Conservation (phyloP, 2,797 vertebrate genomes). For the Sciurus carolinensis region DNA sequence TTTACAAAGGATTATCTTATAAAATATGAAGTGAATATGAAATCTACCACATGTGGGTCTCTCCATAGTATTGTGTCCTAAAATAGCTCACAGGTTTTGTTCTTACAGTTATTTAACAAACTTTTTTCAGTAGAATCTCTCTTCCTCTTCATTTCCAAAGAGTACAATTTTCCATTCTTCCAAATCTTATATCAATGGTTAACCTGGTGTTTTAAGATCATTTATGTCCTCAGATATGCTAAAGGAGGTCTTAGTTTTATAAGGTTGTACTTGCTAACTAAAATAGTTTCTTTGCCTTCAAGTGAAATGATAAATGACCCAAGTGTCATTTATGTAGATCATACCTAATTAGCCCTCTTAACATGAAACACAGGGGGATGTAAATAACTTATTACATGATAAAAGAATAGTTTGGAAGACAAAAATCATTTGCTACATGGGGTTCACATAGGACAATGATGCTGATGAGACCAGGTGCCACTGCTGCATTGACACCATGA, state of each 20-base stretch:
- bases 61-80: not conserved
- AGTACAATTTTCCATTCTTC: slow-evolving; percentile 10
- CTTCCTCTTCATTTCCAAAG: not conserved
- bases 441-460: not conserved
- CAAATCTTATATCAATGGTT: not conserved
- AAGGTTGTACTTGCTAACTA: not conserved
- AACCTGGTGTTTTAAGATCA: not conserved
- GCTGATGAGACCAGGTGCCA: not conserved
- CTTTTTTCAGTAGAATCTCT: not conserved
- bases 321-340: not conserved
- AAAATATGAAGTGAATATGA: not conserved
- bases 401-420: not conserved
- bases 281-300: slow-evolving; percentile 2
- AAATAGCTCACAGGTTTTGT: not conserved
- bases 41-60: not conserved
- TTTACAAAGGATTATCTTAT: not conserved
- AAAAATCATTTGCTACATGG: not conserved
- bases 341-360: not conserved
- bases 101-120: not conserved
- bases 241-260: not conserved
- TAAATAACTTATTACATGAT: not conserved
- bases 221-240: not conserved
- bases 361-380: not conserved
- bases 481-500: not conserved
- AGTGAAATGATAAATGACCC: not conserved